Evolutionary conservation across 2,797 vertebrate genomes (phyloP).

Genomic region (Anas capensis): DNA sequence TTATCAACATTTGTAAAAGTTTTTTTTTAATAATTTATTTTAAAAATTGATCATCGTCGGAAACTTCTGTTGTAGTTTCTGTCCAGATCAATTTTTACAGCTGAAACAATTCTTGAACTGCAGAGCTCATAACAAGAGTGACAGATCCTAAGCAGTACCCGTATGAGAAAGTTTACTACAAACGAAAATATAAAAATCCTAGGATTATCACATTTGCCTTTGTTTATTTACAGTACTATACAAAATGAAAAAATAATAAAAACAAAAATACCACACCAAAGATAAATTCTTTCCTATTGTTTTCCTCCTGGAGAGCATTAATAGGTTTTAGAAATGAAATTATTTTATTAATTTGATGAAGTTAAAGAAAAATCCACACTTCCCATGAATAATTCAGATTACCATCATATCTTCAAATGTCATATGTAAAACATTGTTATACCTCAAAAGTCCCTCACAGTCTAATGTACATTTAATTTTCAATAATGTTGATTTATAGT

Average conservation of each 20-base stretch:
- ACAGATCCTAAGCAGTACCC: neutral
- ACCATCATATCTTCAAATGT: constrained; percentile 84
- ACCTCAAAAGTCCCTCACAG: constrained; percentile 76
- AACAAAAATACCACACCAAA: neutral
- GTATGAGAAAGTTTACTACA: neutral
- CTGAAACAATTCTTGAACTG: neutral
- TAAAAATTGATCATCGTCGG: neutral
- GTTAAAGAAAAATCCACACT: constrained; percentile 71
- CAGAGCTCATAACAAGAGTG: neutral
- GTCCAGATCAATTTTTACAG: constrained; percentile 4
- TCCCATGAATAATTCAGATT: constrained; percentile 89
- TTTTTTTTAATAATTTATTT: neutral
- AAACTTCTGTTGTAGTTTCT: neutral
- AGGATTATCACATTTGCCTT: neutral
- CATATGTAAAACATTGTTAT: constrained; percentile 85
- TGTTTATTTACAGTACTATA: constrained; percentile 9
- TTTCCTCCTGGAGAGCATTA: constrained; percentile 65
- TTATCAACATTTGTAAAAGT: neutral
- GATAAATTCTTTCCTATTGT: constrained; percentile 54
- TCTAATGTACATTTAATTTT: constrained; percentile 87
- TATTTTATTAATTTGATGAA: constrained; percentile 82
- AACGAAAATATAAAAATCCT: neutral
- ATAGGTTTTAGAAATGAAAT: constrained; percentile 75
- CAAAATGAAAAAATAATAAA: neutral
- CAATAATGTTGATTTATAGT: constrained; percentile 90